These are phyloP conservation scores for Eristalis tenax DNA, from an alignment of 2,888 invertebrate species.

Conservation along the genomic window DNA sequence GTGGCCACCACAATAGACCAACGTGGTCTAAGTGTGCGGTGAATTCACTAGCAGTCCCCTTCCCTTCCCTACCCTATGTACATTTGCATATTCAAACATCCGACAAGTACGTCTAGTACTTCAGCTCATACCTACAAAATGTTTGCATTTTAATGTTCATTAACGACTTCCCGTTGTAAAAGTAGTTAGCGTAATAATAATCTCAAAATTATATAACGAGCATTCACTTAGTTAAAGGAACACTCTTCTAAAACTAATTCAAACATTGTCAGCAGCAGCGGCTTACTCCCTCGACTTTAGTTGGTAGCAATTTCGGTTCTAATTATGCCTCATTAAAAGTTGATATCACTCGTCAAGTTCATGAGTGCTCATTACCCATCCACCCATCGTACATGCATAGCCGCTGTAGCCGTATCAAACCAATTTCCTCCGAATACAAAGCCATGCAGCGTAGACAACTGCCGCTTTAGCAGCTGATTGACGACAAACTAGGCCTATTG, in stretches of 20 bases:
- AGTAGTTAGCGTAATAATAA: neutral
- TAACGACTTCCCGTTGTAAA: neutral
- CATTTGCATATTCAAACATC: no score
- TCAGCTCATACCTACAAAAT: no score
- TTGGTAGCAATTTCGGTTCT: slow-evolving; percentile 16
- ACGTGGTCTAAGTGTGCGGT: no score
- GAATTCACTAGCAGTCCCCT: no score
- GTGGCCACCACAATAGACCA: no score
- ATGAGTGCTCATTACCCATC: slow-evolving; percentile 45
- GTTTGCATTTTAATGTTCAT: neutral
- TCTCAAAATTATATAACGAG: neutral
- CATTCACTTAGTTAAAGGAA: neutral
- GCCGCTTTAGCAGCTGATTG: slow-evolving; percentile 36
- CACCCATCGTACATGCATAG: slow-evolving; percentile 2
- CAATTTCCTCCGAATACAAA: slow-evolving; percentile 12
- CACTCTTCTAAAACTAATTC: neutral
- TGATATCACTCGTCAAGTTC: slow-evolving; percentile 48
- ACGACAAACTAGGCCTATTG: slow-evolving; percentile 26
- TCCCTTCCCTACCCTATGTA: no score
- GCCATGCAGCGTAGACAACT: neutral
- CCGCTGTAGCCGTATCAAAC: neutral
- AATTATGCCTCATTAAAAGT: slow-evolving; percentile 44
- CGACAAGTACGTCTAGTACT: no score
- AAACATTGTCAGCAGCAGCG: neutral
- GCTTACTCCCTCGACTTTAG: neutral